Base-by-base conservation (phyloP, 2,797 vertebrate genomes). In the Oreortyx pictus region DNA sequence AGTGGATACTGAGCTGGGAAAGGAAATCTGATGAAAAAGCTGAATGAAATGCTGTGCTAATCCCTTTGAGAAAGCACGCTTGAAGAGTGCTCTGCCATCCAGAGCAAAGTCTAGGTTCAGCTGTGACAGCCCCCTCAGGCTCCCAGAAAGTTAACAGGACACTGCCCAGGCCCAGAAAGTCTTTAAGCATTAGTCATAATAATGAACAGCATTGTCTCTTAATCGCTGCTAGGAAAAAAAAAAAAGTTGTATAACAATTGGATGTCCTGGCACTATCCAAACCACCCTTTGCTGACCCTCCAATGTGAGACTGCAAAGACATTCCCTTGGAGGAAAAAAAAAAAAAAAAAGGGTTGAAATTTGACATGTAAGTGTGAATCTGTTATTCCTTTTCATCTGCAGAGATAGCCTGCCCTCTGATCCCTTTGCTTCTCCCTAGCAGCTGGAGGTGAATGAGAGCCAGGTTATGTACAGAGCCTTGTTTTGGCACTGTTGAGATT, bases 41-140 rank as follows among this genome's bases (percentile, higher is more conserved):
- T 97, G 96, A 96, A 97, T 97, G 96, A 97, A 97, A 95, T 92
- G 89, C 88, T 93, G 62, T 62, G 81, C 79, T 96, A 97, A 97
- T 96, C 94, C 93, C 87, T 95, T 92, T 75, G 90, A 95, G 94
- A 95, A 96, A 96, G 92, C 94, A 91, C 62, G 95, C 95, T 96
- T 96, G 93, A 96, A 95, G 91, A 93, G 91, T 91, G 93, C 92
- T 94, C 93, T 97, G 96, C 95, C 93, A 96, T 95, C 95, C 93
- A 97, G 91, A 96, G 96, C 92, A 89, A 95, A 96, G 92, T 82
- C 94, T 73, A 56, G 52, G 79, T 93, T 96, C 92, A 95, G 90
- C 93, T 94, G 89, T 80, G 93, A 96, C 91, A 96, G 94, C 79
- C 83, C 89, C 96, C 96, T 95, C 92, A 73, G 95, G 96, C 95